Conservation (phyloP, 2,888 invertebrate genomes). For the Nymphalis urticae region DNA sequence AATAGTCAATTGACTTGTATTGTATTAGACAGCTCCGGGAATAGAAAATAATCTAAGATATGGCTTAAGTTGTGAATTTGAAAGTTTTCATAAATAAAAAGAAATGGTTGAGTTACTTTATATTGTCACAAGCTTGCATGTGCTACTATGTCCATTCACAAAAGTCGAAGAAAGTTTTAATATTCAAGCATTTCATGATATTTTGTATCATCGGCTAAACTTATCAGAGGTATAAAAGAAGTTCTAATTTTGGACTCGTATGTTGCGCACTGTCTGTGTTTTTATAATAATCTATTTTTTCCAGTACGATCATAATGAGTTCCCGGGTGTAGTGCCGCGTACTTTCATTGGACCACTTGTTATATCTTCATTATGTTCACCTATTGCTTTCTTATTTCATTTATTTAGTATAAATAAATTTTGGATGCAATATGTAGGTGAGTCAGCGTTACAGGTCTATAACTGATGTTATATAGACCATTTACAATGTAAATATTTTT, state of each 20-base stretch:
- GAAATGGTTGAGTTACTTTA: constrained; percentile 88
- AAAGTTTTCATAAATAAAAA: constrained; percentile 46
- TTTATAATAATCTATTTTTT: constrained; percentile 42
- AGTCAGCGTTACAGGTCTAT: constrained; percentile 49
- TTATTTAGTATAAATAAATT: constrained; percentile 89
- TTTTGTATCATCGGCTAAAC: constrained; percentile 93
- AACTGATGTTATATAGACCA: neutral
- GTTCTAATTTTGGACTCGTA: constrained; percentile 76
- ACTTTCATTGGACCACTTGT: constrained; percentile 96
- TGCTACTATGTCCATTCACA: constrained; percentile 95
- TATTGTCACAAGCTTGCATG: constrained; percentile 88
- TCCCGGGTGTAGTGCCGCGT: constrained; percentile 98
- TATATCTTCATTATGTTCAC: constrained; percentile 89
- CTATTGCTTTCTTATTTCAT: constrained; percentile 86
- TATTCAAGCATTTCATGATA: constrained; percentile 98
- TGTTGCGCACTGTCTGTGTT: constrained; percentile 45
- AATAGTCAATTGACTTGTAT: neutral
- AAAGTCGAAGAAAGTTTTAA: constrained; percentile 99
- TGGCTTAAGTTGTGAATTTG: constrained; percentile 35
- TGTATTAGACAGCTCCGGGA: constrained; percentile 28
- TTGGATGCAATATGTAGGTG: constrained; percentile 94
- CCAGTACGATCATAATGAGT: constrained; percentile 98
- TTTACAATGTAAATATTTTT: neutral
- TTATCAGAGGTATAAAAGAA: constrained; percentile 86
- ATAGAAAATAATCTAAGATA: constrained; percentile 30